Conservation (phyloP, 2,888 invertebrate genomes). For the Drosophila basisetae region DNA sequence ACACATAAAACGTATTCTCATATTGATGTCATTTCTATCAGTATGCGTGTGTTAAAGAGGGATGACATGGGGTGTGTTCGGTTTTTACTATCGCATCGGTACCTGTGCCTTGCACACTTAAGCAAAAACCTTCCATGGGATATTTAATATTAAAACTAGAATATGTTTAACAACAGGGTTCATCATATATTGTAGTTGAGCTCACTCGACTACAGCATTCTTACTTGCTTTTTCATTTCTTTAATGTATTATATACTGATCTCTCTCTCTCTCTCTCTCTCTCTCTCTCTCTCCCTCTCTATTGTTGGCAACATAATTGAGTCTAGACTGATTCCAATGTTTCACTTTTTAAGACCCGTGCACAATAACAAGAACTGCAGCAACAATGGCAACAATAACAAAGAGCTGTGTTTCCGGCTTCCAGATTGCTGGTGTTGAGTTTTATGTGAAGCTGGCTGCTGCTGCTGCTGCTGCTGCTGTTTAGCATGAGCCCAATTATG, state of each 20-base stretch:
- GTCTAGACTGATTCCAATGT: conserved; percentile 34
- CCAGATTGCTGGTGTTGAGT: conserved; percentile 33
- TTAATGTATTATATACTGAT: background rate
- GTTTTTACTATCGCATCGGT: background rate
- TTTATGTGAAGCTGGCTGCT: conserved; percentile 21
- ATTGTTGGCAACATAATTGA: conserved; percentile 46
- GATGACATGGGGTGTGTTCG: background rate
- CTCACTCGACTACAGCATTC: background rate
- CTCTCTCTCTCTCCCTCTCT: no score
- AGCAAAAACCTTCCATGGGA: background rate
- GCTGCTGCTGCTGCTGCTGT: conserved; percentile 35
- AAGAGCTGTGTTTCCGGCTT: conserved; percentile 51
- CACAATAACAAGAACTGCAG: background rate
- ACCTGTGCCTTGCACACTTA: background rate
- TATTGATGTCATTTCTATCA: background rate
- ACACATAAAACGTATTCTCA: background rate
- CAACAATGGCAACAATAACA: conserved; percentile 32
- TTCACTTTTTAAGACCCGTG: conserved; percentile 26
- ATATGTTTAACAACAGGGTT: background rate
- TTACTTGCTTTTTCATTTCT: background rate
- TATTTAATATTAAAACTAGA: background rate
- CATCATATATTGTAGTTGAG: background rate
- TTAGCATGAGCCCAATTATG: conserved; percentile 60
- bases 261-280: no score
- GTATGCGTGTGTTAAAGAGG: background rate